Percentiles rank a stretch among this genome's conserved stretches.
These are phyloP conservation scores for Grammomys surdaster DNA, from an alignment of 2,113 vertebrate genomes.

Conservation along the genomic window DNA sequence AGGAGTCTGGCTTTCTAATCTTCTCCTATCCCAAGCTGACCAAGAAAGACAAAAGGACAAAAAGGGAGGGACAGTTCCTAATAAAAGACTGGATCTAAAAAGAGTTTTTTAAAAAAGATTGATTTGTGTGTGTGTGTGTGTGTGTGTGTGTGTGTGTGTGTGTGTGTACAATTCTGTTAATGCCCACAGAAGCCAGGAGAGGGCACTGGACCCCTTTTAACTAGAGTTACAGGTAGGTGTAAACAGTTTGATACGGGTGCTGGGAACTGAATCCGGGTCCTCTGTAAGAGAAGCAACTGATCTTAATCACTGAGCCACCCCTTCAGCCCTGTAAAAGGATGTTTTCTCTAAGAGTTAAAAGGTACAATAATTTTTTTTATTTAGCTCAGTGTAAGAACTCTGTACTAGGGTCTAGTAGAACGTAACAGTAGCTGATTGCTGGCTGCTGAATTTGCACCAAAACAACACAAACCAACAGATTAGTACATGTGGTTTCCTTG, in stretches of 20 bases:
- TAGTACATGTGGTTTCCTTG: background rate
- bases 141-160: background rate
- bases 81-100: slow-evolving; percentile 3
- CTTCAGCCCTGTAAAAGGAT: background rate
- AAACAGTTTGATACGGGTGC: background rate
- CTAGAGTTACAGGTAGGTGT: background rate
- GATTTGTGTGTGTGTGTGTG: background rate
- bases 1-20: slow-evolving; percentile 48
- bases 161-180: background rate
- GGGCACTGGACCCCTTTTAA: background rate
- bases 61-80: background rate
- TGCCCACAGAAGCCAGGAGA: background rate
- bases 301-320: too few relatives aligned
- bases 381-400: background rate
- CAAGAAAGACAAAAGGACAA: background rate
- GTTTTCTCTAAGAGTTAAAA: background rate
- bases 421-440: slow-evolving; percentile 2
- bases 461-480: background rate
- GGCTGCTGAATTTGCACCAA: slow-evolving; percentile 14
- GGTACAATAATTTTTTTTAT: background rate
- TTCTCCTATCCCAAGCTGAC: slow-evolving; percentile 20
- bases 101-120: background rate
- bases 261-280: background rate
- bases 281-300: background rate
- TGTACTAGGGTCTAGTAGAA: background rate